Evolutionary conservation across 2,113 vertebrate species (phyloP), one percentile per base, ranked within the genome.

Genomic region (Narcine bancroftii): DNA sequence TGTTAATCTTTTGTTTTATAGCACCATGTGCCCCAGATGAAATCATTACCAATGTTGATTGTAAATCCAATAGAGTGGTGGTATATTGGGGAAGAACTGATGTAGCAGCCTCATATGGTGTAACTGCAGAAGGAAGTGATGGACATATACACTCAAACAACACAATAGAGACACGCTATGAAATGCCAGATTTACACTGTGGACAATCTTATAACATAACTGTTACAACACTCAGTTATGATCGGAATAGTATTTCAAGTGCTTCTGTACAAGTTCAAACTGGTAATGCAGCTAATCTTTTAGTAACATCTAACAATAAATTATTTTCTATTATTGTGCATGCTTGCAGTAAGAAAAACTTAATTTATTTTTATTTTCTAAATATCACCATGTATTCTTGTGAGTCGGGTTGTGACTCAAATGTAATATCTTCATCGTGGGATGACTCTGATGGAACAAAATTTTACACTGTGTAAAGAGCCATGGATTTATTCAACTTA

Each of bases 141-240:
- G 94, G 95, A 3, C 89, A 91, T 69, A 92, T 29, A 72, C 96
- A 95, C 13, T 94, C 92, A 92, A 96, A 96, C 92, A 93, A 94
- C 92, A 94, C 93, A 56, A 93, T 93, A 33, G 93, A 92, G 0
- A 75, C 94, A 89, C 92, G 92, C 79, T 96, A 96, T 93, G 94
- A 76, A 7, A 93, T 97, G 92, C 93, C n/a, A 0, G 94, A 94
- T 39, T 92, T 97, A 0, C 87, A 92, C 93, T 97, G 96, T 39
- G 95, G 96, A 33, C 93, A 95, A 92, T 93, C 94, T 89, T 97
- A 96, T 94, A 95, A 94, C 13, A 93, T 94, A 63, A 95, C 92
- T 0, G 94, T 97, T 69, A 93, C 93, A 0, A 95, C 96, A 56
- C 96, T 95, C 0, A 95, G 96, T 92, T 93, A 95, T 15, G 93